Evolutionary conservation across 2,113 vertebrate genomes (phyloP), one percentile per base, ranked within the genome.

Genomic region (Podiceps cristatus): DNA sequence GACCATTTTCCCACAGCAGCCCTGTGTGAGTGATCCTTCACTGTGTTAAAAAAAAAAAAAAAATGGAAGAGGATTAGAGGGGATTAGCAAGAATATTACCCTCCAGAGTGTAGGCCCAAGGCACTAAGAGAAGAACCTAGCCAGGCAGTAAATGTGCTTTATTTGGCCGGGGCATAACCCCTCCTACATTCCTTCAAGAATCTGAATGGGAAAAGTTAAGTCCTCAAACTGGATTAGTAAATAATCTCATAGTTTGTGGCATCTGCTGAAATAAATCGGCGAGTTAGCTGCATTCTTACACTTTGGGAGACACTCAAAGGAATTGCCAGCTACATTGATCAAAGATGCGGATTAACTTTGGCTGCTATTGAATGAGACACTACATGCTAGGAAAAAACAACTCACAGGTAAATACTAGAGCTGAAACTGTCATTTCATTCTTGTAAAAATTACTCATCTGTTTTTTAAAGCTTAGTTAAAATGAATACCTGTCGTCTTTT

Each of bases 71-170:
- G 98, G 98, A 98, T 99, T 99, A 98, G 93, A 97, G 96, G 72
- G 98, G 98, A 98, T 99, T 99, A 99, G 96, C 96, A 98, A 95
- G 97, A 98, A 98, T 98, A 98, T 98, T 98, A 97, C 98, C 97
- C 98, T 98, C 92, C 9, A 10, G 97, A 98, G 97, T 95, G 97
- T 88, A 98, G 94, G 97, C 97, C 98, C 96, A 98, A 98, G 96
- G 97, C 97, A 95, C 81, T 97, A 89, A 97, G 92, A 95, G 97
- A 97, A 97, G 95, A 98, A 98, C 87, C 97, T 98, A 98, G 96
- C 98, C 98, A 98, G 98, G 98, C 98, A 99, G 98, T 97, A 98
- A 98, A 99, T 98, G 97, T 96, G 98, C 98, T 99, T 98, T 98
- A 97, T 98, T 98, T 98, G 97, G 98, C 97, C 75, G 78, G 97